Conservation (phyloP, 2,797 vertebrate species). For the Bovichtus diacanthus region DNA sequence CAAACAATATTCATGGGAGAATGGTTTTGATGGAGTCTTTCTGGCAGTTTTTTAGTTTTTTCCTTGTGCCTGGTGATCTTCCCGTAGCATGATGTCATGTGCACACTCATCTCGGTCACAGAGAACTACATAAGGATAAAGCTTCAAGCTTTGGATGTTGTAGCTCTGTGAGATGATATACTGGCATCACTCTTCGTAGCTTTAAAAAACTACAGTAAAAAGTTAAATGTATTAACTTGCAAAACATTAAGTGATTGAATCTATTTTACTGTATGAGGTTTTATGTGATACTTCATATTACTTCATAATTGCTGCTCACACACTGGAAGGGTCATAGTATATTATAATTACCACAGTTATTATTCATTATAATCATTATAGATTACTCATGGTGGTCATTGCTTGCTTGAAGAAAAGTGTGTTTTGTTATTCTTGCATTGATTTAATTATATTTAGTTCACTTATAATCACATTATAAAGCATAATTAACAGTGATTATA, state of each 20-base stretch:
- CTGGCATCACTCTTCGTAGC: neutral
- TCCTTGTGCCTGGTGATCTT: neutral
- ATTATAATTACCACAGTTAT: too few relatives aligned
- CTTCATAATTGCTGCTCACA: too few relatives aligned
- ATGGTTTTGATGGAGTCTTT: neutral
- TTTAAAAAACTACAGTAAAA: constrained; percentile 1
- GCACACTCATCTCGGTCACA: neutral
- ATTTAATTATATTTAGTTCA: too few relatives aligned
- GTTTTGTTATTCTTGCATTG: too few relatives aligned
- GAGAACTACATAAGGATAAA: neutral
- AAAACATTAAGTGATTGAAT: neutral
- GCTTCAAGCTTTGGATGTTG: neutral
- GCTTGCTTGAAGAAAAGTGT: too few relatives aligned
- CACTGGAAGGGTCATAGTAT: too few relatives aligned
- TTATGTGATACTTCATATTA: too few relatives aligned
- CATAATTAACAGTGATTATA: too few relatives aligned
- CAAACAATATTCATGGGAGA: neutral
- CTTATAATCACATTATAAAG: too few relatives aligned
- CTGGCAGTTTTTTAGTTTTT: neutral
- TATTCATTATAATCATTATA: too few relatives aligned
- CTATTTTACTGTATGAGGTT: neutral
- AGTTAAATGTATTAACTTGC: neutral
- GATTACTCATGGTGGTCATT: too few relatives aligned
- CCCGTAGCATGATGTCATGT: neutral
- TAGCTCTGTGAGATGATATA: neutral